A percentile compares a stretch with the other conserved stretches of the same genome.
Conservation (phyloP, 2,797 vertebrate genomes). For the Fistularia commersonii region DNA sequence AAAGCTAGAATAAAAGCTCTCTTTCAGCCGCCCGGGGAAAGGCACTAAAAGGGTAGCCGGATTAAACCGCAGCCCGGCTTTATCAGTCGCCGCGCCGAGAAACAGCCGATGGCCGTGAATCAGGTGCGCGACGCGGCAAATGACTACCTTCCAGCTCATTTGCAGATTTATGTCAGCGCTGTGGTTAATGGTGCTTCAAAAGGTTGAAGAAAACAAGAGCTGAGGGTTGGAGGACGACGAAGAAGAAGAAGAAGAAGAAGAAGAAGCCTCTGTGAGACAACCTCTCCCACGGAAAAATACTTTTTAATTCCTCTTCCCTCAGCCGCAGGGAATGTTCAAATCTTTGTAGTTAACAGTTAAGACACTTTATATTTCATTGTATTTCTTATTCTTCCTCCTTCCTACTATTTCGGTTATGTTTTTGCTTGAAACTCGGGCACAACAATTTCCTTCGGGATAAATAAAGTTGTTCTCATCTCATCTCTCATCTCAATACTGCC, state of each 20-base stretch:
- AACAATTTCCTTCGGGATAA: too few relatives aligned
- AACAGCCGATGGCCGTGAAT: conserved; percentile 30
- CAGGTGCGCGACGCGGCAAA: conserved; percentile 20
- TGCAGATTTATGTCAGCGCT: conserved; percentile 34
- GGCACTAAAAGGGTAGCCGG: conserved; percentile 20
- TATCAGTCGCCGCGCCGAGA: conserved; percentile 28
- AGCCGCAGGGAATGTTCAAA: too few relatives aligned
- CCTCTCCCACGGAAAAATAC: too few relatives aligned
- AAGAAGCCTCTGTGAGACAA: too few relatives aligned
- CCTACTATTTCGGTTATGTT: too few relatives aligned
- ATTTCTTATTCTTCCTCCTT: too few relatives aligned
- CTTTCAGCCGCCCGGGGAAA: conserved; percentile 27
- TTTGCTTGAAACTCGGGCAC: too few relatives aligned
- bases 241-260: background rate
- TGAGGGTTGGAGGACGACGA: background rate
- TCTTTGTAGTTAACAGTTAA: too few relatives aligned
- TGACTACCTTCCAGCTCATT: conserved; percentile 58
- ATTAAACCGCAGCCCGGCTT: conserved; percentile 14
- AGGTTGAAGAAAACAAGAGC: background rate
- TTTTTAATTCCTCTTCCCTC: too few relatives aligned
- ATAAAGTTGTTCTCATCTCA: too few relatives aligned
- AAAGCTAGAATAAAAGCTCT: conserved; percentile 36
- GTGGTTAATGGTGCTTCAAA: conserved; percentile 29
- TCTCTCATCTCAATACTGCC: too few relatives aligned
- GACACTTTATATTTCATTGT: too few relatives aligned